These are phyloP conservation scores for Parapsyche elsis DNA, from an alignment of 1,140 invertebrate species.

Conservation along the genomic window DNA sequence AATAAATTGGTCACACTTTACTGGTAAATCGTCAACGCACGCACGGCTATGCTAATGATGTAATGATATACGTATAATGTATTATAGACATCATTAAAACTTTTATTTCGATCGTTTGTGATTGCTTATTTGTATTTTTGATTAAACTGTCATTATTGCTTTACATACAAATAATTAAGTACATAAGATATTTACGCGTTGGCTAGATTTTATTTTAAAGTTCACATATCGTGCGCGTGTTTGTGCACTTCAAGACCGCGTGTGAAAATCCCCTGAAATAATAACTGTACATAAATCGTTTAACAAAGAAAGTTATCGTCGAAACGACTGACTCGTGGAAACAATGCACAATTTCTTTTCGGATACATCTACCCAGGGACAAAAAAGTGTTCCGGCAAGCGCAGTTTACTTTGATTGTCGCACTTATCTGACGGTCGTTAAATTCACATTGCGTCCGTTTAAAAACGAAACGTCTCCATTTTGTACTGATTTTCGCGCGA, in stretches of 20 bases:
- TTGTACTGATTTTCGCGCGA: background rate
- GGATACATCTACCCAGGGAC: background rate
- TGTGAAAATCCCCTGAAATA: background rate
- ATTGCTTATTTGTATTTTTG: too few relatives aligned
- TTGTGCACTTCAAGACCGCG: background rate
- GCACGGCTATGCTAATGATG: too few relatives aligned
- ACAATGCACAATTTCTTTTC: background rate
- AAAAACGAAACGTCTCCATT: background rate
- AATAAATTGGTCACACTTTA: too few relatives aligned
- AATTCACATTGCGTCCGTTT: background rate
- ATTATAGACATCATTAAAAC: too few relatives aligned
- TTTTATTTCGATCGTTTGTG: too few relatives aligned
- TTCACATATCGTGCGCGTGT: too few relatives aligned
- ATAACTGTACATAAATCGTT: background rate
- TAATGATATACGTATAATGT: too few relatives aligned
- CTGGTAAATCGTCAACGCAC: too few relatives aligned
- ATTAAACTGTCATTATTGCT: too few relatives aligned
- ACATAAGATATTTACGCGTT: too few relatives aligned
- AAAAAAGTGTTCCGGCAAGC: background rate
- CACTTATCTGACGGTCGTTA: background rate
- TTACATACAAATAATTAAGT: too few relatives aligned
- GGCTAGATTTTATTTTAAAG: too few relatives aligned
- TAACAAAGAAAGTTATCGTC: slow-evolving; percentile 6
- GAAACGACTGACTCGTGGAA: background rate
- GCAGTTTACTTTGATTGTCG: background rate